These are phyloP conservation scores for Rugalucina vietnamica DNA, from an alignment of 2,888 invertebrate species.

Conservation along the genomic window DNA sequence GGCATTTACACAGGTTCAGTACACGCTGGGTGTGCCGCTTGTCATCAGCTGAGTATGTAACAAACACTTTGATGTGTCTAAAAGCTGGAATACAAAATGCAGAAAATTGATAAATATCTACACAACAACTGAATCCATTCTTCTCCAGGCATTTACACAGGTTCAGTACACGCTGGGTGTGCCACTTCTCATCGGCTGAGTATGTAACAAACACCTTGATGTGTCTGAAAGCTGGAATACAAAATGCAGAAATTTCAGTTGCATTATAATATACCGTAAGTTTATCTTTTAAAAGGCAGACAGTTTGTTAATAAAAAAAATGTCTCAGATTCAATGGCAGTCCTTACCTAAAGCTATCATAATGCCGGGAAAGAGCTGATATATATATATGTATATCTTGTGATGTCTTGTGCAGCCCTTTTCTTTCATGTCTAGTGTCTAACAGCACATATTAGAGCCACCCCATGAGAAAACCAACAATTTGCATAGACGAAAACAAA, in stretches of 20 bases:
- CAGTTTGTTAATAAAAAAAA: no score
- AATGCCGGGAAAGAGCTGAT: no score
- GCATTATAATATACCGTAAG: background rate
- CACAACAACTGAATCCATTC: conserved; percentile 76
- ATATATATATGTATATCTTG: no score
- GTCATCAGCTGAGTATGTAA: conserved; percentile 75
- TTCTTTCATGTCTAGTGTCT: no score
- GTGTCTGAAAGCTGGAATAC: conserved; percentile 64
- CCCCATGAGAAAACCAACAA: no score
- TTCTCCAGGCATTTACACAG: conserved; percentile 74
- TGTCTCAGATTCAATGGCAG: no score
- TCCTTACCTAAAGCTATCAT: no score
- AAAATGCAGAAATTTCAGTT: background rate
- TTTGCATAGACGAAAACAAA: no score
- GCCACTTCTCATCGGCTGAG: conserved; percentile 61
- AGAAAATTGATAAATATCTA: conserved; percentile 67
- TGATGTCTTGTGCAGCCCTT: no score
- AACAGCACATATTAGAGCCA: no score
- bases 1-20: conserved; percentile 73
- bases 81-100: conserved; percentile 66
- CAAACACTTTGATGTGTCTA: conserved; percentile 76
- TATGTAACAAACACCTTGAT: conserved; percentile 74
- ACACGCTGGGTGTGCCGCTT: conserved; percentile 73
- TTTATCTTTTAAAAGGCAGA: no score
- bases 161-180: conserved; percentile 71